Evolutionary conservation across 2,888 invertebrate genomes (phyloP).

Genomic region (Actias luna): DNA sequence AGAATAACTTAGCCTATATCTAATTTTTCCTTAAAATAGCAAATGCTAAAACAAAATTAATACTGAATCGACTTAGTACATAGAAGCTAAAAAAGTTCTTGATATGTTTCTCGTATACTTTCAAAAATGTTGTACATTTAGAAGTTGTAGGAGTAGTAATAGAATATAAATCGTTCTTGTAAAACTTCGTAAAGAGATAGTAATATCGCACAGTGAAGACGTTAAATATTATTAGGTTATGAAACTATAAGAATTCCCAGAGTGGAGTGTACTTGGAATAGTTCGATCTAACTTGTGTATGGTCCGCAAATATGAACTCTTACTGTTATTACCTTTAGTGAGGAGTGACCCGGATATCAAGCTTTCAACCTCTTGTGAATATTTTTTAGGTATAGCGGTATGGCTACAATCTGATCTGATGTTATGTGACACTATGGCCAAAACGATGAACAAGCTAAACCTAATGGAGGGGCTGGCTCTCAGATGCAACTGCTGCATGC

Average conservation of each 20-base stretch:
- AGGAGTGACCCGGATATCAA: slow-evolving; percentile 15
- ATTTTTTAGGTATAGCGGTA: too few species aligned
- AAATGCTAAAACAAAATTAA: neutral
- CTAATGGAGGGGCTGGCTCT: too few species aligned
- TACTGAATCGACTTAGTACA: neutral
- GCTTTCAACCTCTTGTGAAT: slow-evolving; percentile 13
- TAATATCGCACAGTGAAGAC: slow-evolving; percentile 49
- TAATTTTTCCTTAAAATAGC: neutral
- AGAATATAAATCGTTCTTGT: slow-evolving; percentile 39
- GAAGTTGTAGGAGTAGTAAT: slow-evolving; percentile 30
- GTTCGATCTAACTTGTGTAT: slow-evolving; percentile 54
- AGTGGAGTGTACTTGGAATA: slow-evolving; percentile 50
- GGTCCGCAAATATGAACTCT: slow-evolving; percentile 32
- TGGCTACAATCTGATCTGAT: too few species aligned
- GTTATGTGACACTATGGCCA: too few species aligned
- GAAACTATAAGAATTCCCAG: slow-evolving; percentile 58
- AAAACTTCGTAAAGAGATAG: slow-evolving; percentile 50
- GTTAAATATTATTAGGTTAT: slow-evolving; percentile 62
- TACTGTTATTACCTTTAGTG: slow-evolving; percentile 15
- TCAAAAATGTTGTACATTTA: slow-evolving; percentile 10
- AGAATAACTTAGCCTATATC: neutral
- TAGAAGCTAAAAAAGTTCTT: neutral
- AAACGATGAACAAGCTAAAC: too few species aligned
- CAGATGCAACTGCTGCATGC: too few species aligned
- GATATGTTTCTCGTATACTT: neutral